phyloP scores from a whole-genome alignment of 1,140 invertebrate species.

The Apis laboriosa region DNA sequence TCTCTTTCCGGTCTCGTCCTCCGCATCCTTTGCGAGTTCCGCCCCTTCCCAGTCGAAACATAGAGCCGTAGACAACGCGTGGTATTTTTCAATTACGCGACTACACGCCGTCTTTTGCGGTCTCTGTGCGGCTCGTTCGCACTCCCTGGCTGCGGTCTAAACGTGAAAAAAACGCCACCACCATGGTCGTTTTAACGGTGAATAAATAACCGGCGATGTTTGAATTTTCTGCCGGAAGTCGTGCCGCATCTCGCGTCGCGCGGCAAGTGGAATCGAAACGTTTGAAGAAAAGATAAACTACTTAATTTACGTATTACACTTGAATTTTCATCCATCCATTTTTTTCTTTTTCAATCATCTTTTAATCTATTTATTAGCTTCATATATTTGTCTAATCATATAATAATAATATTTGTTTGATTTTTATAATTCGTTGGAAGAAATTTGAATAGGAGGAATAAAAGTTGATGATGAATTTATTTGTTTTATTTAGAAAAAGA shows the following conservation, averaged over 20 bases:
- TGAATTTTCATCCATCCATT: background rate
- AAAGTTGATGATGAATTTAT: background rate
- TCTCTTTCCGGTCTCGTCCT: too few species aligned
- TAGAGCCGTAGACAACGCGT: background rate
- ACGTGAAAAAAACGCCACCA: background rate
- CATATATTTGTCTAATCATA: too few species aligned
- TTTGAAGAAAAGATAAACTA: background rate
- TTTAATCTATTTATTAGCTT: too few species aligned
- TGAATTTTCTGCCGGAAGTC: background rate
- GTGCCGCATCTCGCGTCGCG: background rate
- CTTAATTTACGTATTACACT: background rate
- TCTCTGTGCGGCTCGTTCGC: slow-evolving; percentile 1
- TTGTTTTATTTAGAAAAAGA: too few species aligned
- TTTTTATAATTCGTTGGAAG: too few species aligned
- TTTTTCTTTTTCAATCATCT: background rate
- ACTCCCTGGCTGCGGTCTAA: background rate
- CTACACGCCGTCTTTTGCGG: slow-evolving; percentile 15
- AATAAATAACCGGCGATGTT: slow-evolving; percentile 9
- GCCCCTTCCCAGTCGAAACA: background rate
- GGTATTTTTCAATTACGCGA: slow-evolving; percentile 48
- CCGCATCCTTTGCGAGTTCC: background rate
- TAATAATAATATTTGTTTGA: too few species aligned
- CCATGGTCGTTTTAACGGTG: background rate
- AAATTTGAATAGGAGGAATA: too few species aligned
- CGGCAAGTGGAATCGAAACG: background rate